These are phyloP conservation scores for Drosophila punjabiensis DNA, from an alignment of 1,140 invertebrate species.

Conservation along the genomic window DNA sequence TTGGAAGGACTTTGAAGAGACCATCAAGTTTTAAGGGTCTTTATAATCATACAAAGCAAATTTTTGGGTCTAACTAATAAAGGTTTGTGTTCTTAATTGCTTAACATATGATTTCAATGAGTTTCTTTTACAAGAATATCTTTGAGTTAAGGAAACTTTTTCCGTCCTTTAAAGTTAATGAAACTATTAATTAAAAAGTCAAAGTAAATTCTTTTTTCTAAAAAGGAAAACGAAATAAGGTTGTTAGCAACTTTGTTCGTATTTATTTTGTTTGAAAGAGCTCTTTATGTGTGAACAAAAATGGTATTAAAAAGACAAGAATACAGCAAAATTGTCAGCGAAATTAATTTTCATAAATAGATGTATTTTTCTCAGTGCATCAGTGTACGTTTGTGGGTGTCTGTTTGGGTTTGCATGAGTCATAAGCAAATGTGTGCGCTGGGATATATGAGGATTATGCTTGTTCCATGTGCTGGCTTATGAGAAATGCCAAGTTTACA, in stretches of 20 bases:
- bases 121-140: not conserved
- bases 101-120: not conserved
- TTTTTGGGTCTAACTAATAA: not conserved
- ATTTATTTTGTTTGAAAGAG: not conserved
- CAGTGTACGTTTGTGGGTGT: constrained; percentile 15
- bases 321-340: too few species aligned
- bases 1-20: not conserved
- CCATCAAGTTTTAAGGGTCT: not conserved
- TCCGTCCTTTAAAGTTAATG: not conserved
- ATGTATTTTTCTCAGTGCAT: not conserved
- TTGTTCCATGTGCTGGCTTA: constrained; percentile 73
- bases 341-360: not conserved
- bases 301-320: too few species aligned
- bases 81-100: not conserved
- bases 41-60: not conserved
- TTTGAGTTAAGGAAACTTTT: not conserved
- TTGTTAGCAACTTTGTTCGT: not conserved
- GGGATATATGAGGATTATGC: constrained; percentile 74
- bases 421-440: constrained; percentile 78
- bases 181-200: not conserved
- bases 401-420: constrained; percentile 46
- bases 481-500: constrained; percentile 75
- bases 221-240: too few species aligned
- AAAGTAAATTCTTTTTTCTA: not conserved
- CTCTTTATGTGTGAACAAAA: too few species aligned